Conservation (phyloP, 2,888 invertebrate species). For the Drosophila kuntzei region DNA sequence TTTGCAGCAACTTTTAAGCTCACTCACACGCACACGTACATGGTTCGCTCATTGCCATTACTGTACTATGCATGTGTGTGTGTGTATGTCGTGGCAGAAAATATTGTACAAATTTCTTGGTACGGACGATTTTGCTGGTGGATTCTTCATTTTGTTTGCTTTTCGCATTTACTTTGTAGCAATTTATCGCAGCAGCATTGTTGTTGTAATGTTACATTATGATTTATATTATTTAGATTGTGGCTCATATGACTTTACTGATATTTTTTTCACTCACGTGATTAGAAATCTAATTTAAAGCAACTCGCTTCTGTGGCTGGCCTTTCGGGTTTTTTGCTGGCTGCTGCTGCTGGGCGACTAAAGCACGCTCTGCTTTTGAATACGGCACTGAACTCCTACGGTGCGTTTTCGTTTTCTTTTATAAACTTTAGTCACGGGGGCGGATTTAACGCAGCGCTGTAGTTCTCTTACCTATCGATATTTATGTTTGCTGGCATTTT, state of each 20-base stretch:
- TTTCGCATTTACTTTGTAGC: slow-evolving; percentile 10
- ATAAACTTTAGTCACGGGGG: slow-evolving; percentile 76
- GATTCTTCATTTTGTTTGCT: slow-evolving; percentile 18
- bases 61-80: slow-evolving; percentile 42
- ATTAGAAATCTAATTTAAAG: slow-evolving; percentile 92
- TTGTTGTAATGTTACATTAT: slow-evolving; percentile 25
- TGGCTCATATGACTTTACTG: slow-evolving; percentile 74
- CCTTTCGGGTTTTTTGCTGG: slow-evolving; percentile 85
- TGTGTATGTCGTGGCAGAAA: slow-evolving; percentile 65
- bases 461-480: not conserved
- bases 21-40: slow-evolving; percentile 35
- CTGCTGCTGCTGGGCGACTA: slow-evolving; percentile 72
- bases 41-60: slow-evolving; percentile 50
- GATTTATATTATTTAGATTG: slow-evolving; percentile 18
- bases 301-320: slow-evolving; percentile 86
- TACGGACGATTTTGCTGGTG: slow-evolving; percentile 25
- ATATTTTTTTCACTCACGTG: slow-evolving; percentile 89
- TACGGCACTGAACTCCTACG: slow-evolving; percentile 75
- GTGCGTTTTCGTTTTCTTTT: slow-evolving; percentile 64
- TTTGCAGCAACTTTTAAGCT: slow-evolving; percentile 30
- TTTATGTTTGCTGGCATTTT: not conserved
- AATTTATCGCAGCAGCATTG: slow-evolving; percentile 66
- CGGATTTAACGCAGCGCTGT: slow-evolving; percentile 11
- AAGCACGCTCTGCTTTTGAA: slow-evolving; percentile 69
- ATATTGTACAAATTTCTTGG: slow-evolving; percentile 49